A percentile compares a stretch with the other conserved stretches of the same genome.
These are phyloP conservation scores for Serranus cabrilla DNA, from an alignment of 2,797 vertebrate genomes.

Conservation along the genomic window DNA sequence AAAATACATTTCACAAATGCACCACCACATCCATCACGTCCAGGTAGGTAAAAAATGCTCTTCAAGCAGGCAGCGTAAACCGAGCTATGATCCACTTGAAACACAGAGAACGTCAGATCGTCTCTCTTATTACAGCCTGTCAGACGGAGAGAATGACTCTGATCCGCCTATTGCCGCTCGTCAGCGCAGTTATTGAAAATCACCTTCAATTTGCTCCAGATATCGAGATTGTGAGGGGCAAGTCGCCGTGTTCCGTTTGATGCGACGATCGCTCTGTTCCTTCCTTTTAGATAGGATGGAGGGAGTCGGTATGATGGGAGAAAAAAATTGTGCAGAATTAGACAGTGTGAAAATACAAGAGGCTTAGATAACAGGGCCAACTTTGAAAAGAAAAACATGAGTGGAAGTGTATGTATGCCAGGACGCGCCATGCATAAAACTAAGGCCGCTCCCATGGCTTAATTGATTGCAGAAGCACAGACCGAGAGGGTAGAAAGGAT, in stretches of 20 bases:
- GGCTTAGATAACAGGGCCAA: constrained; percentile 19
- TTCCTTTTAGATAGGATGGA: constrained; percentile 42
- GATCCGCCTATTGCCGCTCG: constrained; percentile 56
- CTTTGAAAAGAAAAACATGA: constrained; percentile 37
- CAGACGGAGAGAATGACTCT: constrained; percentile 61
- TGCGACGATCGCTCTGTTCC: constrained; percentile 55
- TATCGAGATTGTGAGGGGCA: constrained; percentile 60
- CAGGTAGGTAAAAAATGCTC: constrained; percentile 28
- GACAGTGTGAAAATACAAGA: constrained; percentile 34
- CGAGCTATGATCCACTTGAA: constrained; percentile 60
- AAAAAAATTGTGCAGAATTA: constrained; percentile 19
- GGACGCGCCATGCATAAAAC: constrained; percentile 23
- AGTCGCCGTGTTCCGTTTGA: constrained; percentile 62
- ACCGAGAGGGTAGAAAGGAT: constrained; percentile 3
- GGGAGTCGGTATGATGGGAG: constrained; percentile 4
- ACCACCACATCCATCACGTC: constrained; percentile 21
- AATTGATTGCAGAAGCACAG: constrained; percentile 42
- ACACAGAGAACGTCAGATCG: constrained; percentile 53
- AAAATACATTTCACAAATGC: constrained; percentile 30
- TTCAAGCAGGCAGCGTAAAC: constrained; percentile 39
- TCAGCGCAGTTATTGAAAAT: constrained; percentile 81
- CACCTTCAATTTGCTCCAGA: constrained; percentile 79
- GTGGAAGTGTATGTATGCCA: constrained; percentile 4
- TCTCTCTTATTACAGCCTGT: constrained; percentile 63
- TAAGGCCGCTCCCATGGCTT: background rate